Evolutionary conservation across 1,140 invertebrate genomes (phyloP), one percentile per base, ranked within the genome.

Genomic region (Proctacanthus coquilletti): DNA sequence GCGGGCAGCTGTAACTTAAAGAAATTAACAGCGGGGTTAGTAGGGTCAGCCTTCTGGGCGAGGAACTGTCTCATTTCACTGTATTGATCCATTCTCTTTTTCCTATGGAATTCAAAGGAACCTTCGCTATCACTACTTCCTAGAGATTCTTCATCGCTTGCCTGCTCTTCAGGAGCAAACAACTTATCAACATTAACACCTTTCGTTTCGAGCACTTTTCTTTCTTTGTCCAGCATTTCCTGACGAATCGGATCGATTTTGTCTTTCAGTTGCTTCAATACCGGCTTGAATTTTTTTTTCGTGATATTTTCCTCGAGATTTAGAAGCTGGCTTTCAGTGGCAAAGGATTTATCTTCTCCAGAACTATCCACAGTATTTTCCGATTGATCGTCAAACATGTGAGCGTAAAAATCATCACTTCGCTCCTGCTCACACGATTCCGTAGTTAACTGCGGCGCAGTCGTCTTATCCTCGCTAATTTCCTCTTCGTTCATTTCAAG

Each of bases 51-150:
- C 27, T 60, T 60, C 31, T 56, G 50, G 13, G 52, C 51, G 21
- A 60, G 41, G 44, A 60, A 60, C 17, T 60, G 50, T 3, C 57
- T 51, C 54, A 56, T 54, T 44, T 60, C 56, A 18, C 52, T 52
- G 45, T 52, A 60, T 23, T 59, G 53, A 33, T 60, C 52, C 34
- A 51, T 59, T 33, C 49, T 29, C 13, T 48, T 48, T 38, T 59
- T 53, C 34, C 44, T 55, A 11, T 47, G 47, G 3, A 38, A 37
- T 27, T 44, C 42, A 37, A 38, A 44, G 11, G 49, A 52, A 3
- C 49, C 54, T 5, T 45, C 46, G 21, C 41, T 41, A 20, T 38
- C 40, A 20, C 17, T 19, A 21, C 38, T 14, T 31, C 11, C 10
- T 27, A 15, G 2, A 19, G 5, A 36, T 1, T 36, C 11, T 21